Conservation (phyloP, 2,113 vertebrate species). For the Myocastor coypus region DNA sequence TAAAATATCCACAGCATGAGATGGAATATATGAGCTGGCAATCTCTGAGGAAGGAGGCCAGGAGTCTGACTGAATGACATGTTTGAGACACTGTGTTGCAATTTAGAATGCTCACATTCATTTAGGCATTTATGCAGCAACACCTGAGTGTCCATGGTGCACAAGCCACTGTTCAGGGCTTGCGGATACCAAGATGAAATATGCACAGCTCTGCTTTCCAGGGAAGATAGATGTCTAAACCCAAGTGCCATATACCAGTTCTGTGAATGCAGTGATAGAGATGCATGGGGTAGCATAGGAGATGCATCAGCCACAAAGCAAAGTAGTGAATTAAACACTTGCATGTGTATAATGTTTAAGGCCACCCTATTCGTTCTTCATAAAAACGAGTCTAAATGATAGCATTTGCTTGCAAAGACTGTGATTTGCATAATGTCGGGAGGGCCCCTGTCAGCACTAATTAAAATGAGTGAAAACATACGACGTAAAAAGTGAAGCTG, state of each 20-base stretch:
- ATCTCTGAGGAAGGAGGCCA: conserved; percentile 23
- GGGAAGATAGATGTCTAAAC: neutral
- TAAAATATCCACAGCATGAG: neutral
- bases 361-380: neutral
- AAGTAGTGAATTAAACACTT: neutral
- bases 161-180: neutral
- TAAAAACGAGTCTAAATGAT: neutral
- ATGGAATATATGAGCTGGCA: conserved; percentile 16
- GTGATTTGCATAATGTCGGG: neutral
- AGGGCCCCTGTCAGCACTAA: neutral
- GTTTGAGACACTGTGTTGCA: neutral
- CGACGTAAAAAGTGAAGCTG: neutral
- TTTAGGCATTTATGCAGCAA: neutral
- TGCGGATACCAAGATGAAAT: neutral
- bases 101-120: neutral
- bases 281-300: neutral
- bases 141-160: neutral
- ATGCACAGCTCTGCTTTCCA: neutral
- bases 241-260: neutral
- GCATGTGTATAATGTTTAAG: neutral
- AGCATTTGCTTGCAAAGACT: neutral
- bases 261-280: neutral
- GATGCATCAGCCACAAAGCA: neutral
- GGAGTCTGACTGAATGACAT: neutral
- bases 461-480: conserved; percentile 52